These are phyloP conservation scores for Heliothis virescens DNA, from an alignment of 1,140 invertebrate species.

Conservation along the genomic window DNA sequence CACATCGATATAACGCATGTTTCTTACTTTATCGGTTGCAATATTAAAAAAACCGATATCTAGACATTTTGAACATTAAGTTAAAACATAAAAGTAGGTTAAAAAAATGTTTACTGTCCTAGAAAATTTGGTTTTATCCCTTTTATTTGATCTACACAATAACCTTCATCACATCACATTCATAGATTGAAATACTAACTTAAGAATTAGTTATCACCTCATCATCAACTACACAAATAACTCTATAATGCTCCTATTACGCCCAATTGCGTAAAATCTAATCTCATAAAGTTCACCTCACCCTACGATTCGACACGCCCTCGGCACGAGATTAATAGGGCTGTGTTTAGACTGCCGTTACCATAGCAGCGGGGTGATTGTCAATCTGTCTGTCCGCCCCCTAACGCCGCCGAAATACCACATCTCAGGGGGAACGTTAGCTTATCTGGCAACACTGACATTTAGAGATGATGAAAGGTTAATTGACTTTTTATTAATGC, in stretches of 20 bases:
- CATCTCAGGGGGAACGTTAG: slow-evolving; percentile 78
- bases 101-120: no score
- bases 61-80: no score
- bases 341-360: slow-evolving; percentile 79
- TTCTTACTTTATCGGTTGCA: no score
- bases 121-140: no score
- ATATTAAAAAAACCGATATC: no score
- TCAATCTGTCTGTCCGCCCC: slow-evolving; percentile 69
- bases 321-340: slow-evolving; percentile 80
- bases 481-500: slow-evolving; percentile 51
- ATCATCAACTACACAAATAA: slow-evolving; percentile 17
- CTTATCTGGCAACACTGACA: slow-evolving; percentile 74
- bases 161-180: no score
- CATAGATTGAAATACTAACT: no score
- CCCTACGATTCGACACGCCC: slow-evolving; percentile 72
- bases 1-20: no score
- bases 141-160: no score
- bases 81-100: no score
- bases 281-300: slow-evolving; percentile 52
- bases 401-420: slow-evolving; percentile 74
- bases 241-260: not conserved
- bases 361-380: slow-evolving; percentile 74
- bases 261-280: slow-evolving; percentile 39
- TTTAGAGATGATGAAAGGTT: slow-evolving; percentile 71
- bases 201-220: not conserved